A percentile compares a stretch with the other conserved stretches of the same genome.
These are phyloP conservation scores for Operophtera brumata DNA, from an alignment of 2,888 invertebrate species.

Conservation along the genomic window DNA sequence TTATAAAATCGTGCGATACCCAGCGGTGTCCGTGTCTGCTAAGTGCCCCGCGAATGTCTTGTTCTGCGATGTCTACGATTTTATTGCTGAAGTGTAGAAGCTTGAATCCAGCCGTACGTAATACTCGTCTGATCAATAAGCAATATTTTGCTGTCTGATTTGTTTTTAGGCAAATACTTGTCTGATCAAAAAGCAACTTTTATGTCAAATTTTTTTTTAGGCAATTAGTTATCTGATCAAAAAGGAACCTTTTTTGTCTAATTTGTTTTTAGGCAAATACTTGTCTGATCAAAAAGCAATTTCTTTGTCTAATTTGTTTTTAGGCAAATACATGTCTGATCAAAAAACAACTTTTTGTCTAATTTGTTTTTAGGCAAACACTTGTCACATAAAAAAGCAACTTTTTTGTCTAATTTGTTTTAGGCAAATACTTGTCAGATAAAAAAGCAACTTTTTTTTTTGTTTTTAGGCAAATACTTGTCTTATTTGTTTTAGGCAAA, in stretches of 20 bases:
- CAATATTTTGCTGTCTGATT: background rate
- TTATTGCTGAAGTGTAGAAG: constrained; percentile 32
- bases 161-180: background rate
- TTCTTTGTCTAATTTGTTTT: too few relatives aligned
- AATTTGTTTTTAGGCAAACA: background rate
- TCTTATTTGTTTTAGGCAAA: too few relatives aligned
- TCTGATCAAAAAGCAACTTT: too few relatives aligned
- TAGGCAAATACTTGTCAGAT: too few relatives aligned
- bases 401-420: too few relatives aligned
- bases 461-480: background rate
- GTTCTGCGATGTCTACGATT: constrained; percentile 44
- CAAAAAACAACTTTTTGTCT: background rate
- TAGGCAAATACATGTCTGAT: too few relatives aligned
- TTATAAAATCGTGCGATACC: constrained; percentile 64
- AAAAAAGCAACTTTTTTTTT: background rate
- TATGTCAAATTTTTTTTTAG: too few relatives aligned
- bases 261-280: background rate
- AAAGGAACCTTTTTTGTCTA: background rate
- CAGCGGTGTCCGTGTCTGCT: constrained; percentile 60
- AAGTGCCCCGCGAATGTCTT: constrained; percentile 59
- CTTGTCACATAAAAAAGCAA: background rate
- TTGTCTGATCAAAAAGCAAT: background rate
- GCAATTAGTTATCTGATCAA: too few relatives aligned
- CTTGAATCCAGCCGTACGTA: background rate
- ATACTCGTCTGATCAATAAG: background rate